phyloP scores from a whole-genome alignment of 2,888 invertebrate species.

The Seira musarum region DNA sequence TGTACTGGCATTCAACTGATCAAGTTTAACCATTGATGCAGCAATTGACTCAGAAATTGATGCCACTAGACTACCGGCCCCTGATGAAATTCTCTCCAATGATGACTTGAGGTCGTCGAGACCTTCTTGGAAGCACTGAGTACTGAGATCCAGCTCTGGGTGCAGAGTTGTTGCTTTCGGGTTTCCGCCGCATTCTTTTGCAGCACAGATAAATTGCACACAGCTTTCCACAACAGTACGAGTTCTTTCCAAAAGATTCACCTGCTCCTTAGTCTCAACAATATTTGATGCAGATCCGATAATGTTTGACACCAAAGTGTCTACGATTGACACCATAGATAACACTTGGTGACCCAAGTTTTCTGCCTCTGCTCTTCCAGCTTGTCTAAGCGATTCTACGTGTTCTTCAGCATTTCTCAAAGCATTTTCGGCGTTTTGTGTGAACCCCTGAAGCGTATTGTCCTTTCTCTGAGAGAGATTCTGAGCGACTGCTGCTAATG shows the following conservation, averaged over 20 bases:
- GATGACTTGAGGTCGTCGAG: constrained; percentile 85
- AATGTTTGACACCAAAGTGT: constrained; percentile 87
- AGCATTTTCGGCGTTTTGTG: constrained; percentile 73
- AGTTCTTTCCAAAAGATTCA: constrained; percentile 89
- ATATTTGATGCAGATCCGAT: constrained; percentile 93
- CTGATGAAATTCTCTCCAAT: constrained; percentile 87
- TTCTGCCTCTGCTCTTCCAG: constrained; percentile 93
- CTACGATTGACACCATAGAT: constrained; percentile 81
- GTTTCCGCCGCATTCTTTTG: constrained; percentile 94
- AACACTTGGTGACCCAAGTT: constrained; percentile 84
- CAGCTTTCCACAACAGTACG: constrained; percentile 97
- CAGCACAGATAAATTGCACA: constrained; percentile 85
- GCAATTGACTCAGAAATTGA: constrained; percentile 88
- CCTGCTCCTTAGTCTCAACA: constrained; percentile 90
- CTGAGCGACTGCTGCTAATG: constrained; percentile 90
- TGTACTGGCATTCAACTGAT: constrained; percentile 77
- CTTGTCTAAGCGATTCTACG: constrained; percentile 86
- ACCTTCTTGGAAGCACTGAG: constrained; percentile 79
- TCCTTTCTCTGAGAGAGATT: constrained; percentile 81
- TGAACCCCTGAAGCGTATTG: constrained; percentile 80
- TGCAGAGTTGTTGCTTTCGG: constrained; percentile 78
- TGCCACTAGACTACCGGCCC: constrained; percentile 90
- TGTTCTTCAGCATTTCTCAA: constrained; percentile 79
- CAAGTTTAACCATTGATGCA: constrained; percentile 87
- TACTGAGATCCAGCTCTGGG: constrained; percentile 68